Base-by-base conservation (phyloP, 2,113 vertebrate genomes). In the Phrynosoma platyrhinos region DNA sequence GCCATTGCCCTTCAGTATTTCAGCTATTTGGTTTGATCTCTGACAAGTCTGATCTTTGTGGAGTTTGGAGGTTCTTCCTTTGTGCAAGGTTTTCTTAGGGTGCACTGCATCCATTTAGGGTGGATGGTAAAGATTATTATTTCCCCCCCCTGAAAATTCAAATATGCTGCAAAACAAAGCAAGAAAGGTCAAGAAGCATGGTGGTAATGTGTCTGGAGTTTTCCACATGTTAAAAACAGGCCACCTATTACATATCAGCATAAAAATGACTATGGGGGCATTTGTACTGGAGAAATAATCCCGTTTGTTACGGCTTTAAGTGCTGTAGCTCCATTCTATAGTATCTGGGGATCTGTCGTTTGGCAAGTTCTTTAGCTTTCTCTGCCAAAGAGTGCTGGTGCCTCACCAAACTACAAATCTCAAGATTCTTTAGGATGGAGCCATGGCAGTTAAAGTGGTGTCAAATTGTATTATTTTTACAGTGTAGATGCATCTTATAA, bases 141-240 rank as follows among this genome's bases (percentile, higher is more conserved):
- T 62, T 64, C 10, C 30, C 40, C 62, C 21, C 1, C 10, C 36
- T 36, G 1, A 27, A 55, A 14, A 78, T 40, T 9, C 53, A 58
- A 42, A 58, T 20, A 80, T 12, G 40, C 14, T 66, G 20, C 30
- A 89, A 58, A 83, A 77, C 58, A 77, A 30, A 21, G 8, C 30
- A 20, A 3, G 40, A n/a, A 72, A 62, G 52, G 68, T 20, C 68
- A 55, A 68, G 66, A 30, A 62, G 75, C 12, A 10, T 71, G 21
- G 53, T 12, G 64, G 47, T 9, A 2, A 68, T 40, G 5, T 13
- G 12, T 16, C 8, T 4, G 32, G 23, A 4, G 16, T 27, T 40
- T 1, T 52, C 0, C 0, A 21, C 42, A 21, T 14, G 16, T 42
- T 30, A 0, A 0, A 0, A 9, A 2, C 0, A 0, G 42, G 40